Evolutionary conservation across 2,113 vertebrate genomes (phyloP), one percentile per base, ranked within the genome.

Genomic region (Pelodiscus sinensis): DNA sequence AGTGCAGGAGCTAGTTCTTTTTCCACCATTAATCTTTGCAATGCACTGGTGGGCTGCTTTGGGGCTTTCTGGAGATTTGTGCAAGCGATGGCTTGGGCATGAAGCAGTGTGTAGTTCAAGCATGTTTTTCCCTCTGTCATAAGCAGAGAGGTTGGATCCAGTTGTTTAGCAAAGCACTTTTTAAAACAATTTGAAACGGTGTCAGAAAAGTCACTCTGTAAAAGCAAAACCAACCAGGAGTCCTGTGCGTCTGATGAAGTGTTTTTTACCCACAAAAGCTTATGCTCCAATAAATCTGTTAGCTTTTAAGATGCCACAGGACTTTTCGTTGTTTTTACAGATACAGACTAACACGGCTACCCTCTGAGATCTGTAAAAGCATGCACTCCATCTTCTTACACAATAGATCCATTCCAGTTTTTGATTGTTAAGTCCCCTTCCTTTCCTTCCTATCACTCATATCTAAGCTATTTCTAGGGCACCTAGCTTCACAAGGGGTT

Each of bases 1-100:
- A 86, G 93, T 22, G 87, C 94, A 95, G 95, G 94, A 15, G 2
- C 52, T 65, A 27, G 87, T 84, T 83, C 9, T 87, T 35, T 68
- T 81, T 86, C 21, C 16, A 29, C 93, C 4, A 0, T 84, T 91
- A 92, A 88, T 82, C 92, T 89, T 22, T 35, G 56, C n/a, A 18
- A 31, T 31, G 56, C n/a, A 15, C 31, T 6, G 52, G 75, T 58
- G 3, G 25, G 82, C 93, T 85, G 51, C 78, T 78, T 51, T 35
- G 12, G 85, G 24, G 54, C 71, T 87, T 71, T 24, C 65, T n/a
- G 14, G 7, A 58, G 62, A 55, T 38, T 18, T 87, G 75, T 87
- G 57, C 21, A 24, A 1, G 8, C 5, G 35, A 54, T 3, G 6
- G 19, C 11, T 91, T 27, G 18, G 21, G 18, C 0, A 2, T 31